Evolutionary conservation across 2,888 invertebrate genomes (phyloP).

Genomic region (Troilus luridus): DNA sequence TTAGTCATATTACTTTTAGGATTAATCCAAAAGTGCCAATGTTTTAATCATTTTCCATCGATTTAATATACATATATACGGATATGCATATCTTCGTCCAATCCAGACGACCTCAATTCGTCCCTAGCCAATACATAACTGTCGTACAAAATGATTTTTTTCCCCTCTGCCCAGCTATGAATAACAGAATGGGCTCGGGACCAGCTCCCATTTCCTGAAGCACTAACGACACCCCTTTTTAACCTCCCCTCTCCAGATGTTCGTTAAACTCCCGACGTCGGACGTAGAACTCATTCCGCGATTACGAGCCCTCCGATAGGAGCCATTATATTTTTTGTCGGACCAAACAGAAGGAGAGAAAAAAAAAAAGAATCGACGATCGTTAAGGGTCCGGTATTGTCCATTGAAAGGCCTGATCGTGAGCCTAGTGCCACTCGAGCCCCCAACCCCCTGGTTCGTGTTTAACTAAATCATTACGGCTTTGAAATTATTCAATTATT

Average conservation of each 20-base stretch:
- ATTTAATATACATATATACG: neutral
- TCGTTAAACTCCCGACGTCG: conserved; percentile 31
- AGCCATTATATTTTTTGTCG: conserved; percentile 20
- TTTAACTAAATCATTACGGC: conserved; percentile 14
- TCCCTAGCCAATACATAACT: neutral
- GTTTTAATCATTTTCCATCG: neutral
- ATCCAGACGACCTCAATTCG: neutral
- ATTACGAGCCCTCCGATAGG: neutral
- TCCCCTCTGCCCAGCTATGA: neutral
- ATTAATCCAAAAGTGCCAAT: too few species aligned
- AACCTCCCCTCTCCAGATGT: neutral
- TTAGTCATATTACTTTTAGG: too few species aligned
- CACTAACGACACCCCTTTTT: neutral
- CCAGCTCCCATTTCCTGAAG: neutral
- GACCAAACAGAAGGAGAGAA: neutral
- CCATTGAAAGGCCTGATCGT: neutral
- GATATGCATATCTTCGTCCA: neutral
- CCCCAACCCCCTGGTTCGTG: neutral
- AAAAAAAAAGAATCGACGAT: neutral
- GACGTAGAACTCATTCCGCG: conserved; percentile 26
- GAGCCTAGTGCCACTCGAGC: neutral
- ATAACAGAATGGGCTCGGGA: conserved; percentile 2
- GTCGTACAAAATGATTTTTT: conserved; percentile 29
- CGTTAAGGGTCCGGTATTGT: conserved; percentile 6
- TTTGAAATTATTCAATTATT: conserved; percentile 31